phyloP scores from a whole-genome alignment of 2,113 vertebrate species.

The Lepisosteus oculatus region DNA sequence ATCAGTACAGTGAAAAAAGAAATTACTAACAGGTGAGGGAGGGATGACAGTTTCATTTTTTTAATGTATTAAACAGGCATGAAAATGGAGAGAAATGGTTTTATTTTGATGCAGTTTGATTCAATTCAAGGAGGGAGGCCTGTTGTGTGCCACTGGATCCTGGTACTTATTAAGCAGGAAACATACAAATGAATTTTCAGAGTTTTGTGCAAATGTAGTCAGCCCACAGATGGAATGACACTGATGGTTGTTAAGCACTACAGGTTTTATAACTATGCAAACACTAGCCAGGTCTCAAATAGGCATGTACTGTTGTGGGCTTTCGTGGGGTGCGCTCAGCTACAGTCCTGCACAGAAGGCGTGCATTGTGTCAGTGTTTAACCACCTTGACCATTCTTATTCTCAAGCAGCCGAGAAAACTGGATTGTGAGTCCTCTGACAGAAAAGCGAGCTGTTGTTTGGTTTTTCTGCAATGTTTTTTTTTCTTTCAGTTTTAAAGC shows the following conservation, averaged over 20 bases:
- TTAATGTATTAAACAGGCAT: too few species aligned
- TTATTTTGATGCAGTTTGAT: too few species aligned
- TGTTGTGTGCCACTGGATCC: too few species aligned
- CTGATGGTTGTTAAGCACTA: conserved; percentile 31
- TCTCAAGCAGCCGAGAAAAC: conserved; percentile 60
- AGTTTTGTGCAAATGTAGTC: neutral
- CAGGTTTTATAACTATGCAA: conserved; percentile 35
- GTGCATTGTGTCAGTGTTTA: conserved; percentile 29
- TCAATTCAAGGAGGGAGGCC: too few species aligned
- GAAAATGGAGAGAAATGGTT: too few species aligned
- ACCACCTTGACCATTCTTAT: conserved; percentile 39
- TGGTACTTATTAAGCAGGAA: too few species aligned
- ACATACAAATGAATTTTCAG: too few species aligned
- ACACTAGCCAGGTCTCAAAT: conserved; percentile 40
- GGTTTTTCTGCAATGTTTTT: conserved; percentile 51
- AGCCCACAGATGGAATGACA: conserved; percentile 15
- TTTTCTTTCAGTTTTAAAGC: conserved; percentile 20
- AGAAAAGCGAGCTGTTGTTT: conserved; percentile 61
- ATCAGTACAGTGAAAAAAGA: too few species aligned
- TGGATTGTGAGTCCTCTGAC: conserved; percentile 54
- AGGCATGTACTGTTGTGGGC: conserved; percentile 58
- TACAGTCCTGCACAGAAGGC: conserved; percentile 45
- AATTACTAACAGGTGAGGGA: too few species aligned
- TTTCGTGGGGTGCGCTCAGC: conserved; percentile 49
- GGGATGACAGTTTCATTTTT: too few species aligned